Evolutionary conservation across 2,113 vertebrate genomes (phyloP), one percentile per base, ranked within the genome.

Genomic region (Sebastes schlegelii): DNA sequence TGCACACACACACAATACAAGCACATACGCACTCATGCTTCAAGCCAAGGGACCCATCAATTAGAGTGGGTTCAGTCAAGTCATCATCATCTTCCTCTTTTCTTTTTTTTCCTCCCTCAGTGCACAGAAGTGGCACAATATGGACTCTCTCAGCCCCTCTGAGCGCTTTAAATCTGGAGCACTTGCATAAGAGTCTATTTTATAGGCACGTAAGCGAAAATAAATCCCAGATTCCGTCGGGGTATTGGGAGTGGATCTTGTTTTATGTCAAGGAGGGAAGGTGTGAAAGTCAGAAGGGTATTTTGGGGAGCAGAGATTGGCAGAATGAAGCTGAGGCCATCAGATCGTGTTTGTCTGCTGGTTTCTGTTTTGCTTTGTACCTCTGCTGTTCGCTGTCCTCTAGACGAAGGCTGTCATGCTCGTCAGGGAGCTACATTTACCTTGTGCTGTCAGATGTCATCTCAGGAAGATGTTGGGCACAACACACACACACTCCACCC

Each of bases 41-140:
- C 64, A 45, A 84, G 91, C 65, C 63, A 54, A 66, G 40, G 72
- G 82, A 88, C 64, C 90, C 87, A 90, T 94, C 90, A 87, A 86
- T 93, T 93, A 92, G 80, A 88, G 82, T 78, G 79, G 84, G 70
- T 89, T 89, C 86, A 88, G 75, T 90, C 91, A 90, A 92, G 88
- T 89, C 89, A 85, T 88, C 82, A 67, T 84, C 79, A n/a, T 88
- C 79, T 6, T 70, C 68, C 40, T 74, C 78, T 57, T 79, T 80
- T 67, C 58, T 70, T 75, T 69, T 52, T 66, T 23, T n/a, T 66
- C 19, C 51, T 66, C 19, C 51, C 52, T 86, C 79, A 65, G 68
- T 83, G 85, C 82, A 66, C 75, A 85, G 55, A 89, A 81, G 60
- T 86, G 86, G 68, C 77, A 83, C 87, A 88, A 34, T 76, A 82